A percentile compares a stretch with the other conserved stretches of the same genome.
Conservation (phyloP, 2,113 vertebrate species). For the Ailurus styani region DNA sequence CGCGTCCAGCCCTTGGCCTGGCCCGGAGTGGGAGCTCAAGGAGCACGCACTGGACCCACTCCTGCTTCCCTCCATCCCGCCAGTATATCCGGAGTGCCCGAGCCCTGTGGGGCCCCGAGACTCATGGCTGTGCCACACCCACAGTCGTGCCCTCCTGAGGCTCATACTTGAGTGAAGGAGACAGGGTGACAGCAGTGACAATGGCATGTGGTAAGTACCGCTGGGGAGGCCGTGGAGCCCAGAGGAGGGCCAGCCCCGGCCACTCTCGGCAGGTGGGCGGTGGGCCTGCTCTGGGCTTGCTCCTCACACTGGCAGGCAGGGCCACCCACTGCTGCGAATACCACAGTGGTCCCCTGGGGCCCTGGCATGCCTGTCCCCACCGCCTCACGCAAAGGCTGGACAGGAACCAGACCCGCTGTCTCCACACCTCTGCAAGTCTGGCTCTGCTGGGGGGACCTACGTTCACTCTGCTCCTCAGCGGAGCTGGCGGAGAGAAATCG, state of each 20-base stretch:
- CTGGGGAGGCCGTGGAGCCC: background rate
- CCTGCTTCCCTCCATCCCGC: background rate
- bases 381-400: background rate
- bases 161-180: background rate
- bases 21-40: background rate
- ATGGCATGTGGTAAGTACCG: background rate
- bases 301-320: background rate
- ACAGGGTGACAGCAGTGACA: background rate
- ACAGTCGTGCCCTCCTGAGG: background rate
- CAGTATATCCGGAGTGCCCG: rapidly evolving
- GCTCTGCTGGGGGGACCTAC: background rate
- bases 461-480: background rate
- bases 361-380: rapidly evolving
- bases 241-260: background rate
- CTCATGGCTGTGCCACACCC: background rate
- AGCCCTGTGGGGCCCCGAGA: background rate
- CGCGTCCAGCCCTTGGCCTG: background rate
- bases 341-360: rapidly evolving
- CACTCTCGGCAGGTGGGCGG: background rate
- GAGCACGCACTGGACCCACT: background rate
- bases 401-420: background rate
- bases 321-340: background rate
- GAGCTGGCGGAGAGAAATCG: background rate
- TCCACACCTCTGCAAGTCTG: background rate
- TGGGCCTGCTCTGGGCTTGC: background rate